Evolutionary conservation across 2,888 invertebrate genomes (phyloP).

Genomic region (Caenorhabditis sp.): DNA sequence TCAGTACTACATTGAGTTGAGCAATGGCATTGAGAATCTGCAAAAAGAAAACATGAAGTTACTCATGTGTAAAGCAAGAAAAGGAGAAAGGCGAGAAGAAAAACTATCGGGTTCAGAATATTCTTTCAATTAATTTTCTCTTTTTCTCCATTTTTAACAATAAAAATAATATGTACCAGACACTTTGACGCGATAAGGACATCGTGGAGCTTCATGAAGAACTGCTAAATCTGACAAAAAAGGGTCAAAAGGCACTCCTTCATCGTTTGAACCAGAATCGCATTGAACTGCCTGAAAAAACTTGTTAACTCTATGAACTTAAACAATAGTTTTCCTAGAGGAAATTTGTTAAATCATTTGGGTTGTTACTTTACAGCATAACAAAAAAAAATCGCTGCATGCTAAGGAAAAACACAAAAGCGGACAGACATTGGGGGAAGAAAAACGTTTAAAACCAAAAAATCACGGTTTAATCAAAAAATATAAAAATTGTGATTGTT

Average conservation of each 20-base stretch:
- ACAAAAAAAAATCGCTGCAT: not conserved
- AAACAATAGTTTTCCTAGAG: not conserved
- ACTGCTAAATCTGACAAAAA: constrained; percentile 38
- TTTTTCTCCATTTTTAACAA: too few relatives aligned
- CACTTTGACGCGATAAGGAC: constrained; percentile 20
- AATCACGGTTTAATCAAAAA: constrained; percentile 7
- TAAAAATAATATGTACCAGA: too few relatives aligned
- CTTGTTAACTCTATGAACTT: not conserved
- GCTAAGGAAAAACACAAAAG: not conserved
- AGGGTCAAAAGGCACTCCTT: constrained; percentile 39
- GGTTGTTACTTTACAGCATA: not conserved
- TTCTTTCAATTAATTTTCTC: not conserved
- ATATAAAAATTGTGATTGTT: constrained; percentile 10
- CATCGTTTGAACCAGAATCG: constrained; percentile 26
- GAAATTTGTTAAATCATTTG: not conserved
- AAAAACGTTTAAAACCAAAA: constrained; percentile 3
- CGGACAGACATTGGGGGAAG: not conserved
- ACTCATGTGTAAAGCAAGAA: too few relatives aligned
- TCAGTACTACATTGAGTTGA: constrained; percentile 36
- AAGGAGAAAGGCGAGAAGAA: too few relatives aligned
- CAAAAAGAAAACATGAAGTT: too few relatives aligned
- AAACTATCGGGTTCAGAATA: too few relatives aligned
- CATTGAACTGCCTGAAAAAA: constrained; percentile 37
- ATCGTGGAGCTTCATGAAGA: constrained; percentile 22
- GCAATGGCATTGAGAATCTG: constrained; percentile 24